A percentile compares a stretch with the other conserved stretches of the same genome.
These are phyloP conservation scores for Piaya cayana DNA, from an alignment of 2,113 vertebrate genomes.

Conservation along the genomic window DNA sequence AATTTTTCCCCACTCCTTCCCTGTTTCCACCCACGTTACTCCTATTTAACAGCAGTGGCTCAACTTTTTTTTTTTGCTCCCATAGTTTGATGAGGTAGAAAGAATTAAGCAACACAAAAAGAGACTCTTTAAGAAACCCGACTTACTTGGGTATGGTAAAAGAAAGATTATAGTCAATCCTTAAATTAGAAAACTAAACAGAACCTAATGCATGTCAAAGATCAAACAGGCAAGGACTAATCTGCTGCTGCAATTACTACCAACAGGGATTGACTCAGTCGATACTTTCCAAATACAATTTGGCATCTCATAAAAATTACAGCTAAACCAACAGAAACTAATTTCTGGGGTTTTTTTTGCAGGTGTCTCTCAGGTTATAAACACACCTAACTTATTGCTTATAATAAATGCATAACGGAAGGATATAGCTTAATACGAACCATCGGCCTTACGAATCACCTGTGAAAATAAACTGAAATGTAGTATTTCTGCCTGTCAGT, in stretches of 20 bases:
- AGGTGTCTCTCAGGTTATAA: constrained; percentile 64
- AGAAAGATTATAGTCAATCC: neutral
- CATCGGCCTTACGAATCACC: constrained; percentile 27
- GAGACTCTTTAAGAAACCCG: neutral
- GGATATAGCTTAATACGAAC: constrained; percentile 23
- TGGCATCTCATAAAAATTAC: constrained; percentile 57
- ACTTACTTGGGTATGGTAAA: neutral
- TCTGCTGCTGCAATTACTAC: neutral
- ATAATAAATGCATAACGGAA: constrained; percentile 46
- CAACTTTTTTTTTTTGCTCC: neutral
- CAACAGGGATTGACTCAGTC: neutral
- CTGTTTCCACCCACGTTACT: neutral
- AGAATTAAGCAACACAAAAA: neutral
- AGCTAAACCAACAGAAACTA: constrained; percentile 62
- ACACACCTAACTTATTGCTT: constrained; percentile 30
- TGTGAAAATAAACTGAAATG: constrained; percentile 57
- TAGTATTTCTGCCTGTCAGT: constrained; percentile 51
- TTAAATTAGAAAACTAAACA: constrained; percentile 54
- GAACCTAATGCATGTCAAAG: constrained; percentile 54
- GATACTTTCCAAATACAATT: constrained; percentile 32
- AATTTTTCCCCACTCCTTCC: neutral
- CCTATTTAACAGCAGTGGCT: neutral
- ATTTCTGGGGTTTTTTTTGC: constrained; percentile 51
- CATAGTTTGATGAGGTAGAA: neutral
- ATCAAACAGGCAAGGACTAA: constrained; percentile 40